These are phyloP conservation scores for Diabrotica undecimpunctata DNA, from an alignment of 1,140 invertebrate species.

Conservation along the genomic window DNA sequence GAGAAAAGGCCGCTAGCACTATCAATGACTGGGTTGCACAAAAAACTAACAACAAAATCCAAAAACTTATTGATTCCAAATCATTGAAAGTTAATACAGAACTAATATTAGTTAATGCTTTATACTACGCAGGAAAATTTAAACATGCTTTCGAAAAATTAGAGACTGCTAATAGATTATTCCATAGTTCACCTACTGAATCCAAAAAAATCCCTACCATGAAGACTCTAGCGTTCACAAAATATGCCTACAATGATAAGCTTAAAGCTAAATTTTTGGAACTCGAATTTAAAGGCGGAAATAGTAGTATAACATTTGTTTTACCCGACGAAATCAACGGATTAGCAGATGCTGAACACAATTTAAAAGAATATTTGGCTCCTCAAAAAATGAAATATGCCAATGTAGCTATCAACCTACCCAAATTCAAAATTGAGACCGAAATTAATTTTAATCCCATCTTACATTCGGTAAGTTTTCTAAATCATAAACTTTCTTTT, in stretches of 20 bases:
- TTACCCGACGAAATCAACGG: slow-evolving; percentile 63
- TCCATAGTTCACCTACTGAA: neutral
- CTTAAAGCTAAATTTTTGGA: slow-evolving; percentile 3
- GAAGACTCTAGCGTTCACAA: neutral
- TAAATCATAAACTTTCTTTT: no score
- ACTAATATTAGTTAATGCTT: slow-evolving; percentile 73
- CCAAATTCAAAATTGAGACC: slow-evolving; percentile 70
- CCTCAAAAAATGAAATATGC: slow-evolving; percentile 28
- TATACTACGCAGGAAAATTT: slow-evolving; percentile 67
- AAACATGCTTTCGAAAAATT: neutral
- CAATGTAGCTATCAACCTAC: slow-evolving; percentile 49
- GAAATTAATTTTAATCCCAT: slow-evolving; percentile 55
- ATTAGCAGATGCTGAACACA: slow-evolving; percentile 37
- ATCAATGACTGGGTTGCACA: slow-evolving; percentile 70
- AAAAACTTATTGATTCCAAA: slow-evolving; percentile 57
- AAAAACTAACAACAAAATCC: slow-evolving; percentile 68
- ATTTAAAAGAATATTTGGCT: slow-evolving; percentile 34
- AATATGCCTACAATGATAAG: neutral
- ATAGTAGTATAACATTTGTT: slow-evolving; percentile 60
- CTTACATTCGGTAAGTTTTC: slow-evolving; percentile 53
- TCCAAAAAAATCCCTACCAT: neutral
- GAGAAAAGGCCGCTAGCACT: slow-evolving; percentile 41
- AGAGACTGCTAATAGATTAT: neutral
- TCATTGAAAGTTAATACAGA: slow-evolving; percentile 52
- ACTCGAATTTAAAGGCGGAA: neutral